Base-by-base conservation (phyloP, 2,888 invertebrate species). In the Andrena haemorrhoa region DNA sequence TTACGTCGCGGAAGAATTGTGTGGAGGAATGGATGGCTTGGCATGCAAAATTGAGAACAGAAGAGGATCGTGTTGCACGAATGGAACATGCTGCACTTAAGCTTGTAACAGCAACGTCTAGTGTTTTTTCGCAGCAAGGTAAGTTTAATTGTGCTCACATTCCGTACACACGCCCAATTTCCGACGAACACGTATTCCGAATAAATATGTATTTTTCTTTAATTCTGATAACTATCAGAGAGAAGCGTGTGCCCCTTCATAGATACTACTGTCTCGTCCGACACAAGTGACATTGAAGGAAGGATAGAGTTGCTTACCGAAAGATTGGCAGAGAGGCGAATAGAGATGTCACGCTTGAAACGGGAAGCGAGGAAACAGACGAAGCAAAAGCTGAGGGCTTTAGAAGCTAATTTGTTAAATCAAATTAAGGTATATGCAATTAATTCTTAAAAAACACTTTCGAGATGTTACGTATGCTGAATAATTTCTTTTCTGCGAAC, bases 1-100 rank as follows among this genome's bases (percentile, higher is more conserved):
- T 94, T 53, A 90, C 91, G 20, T 92, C 93, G 58, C 92, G 94
- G 63, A 92, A 93, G 84, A 94, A 92, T 84, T 93, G 93, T 81
- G 93, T 94, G 35, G 93, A 94, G 81, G 92, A 94, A 86, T 94
- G 93, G 93, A 94, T 94, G 85, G 93, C 93, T 76, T 93, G 94
- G 93, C 93, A 94, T 84, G 90, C 93, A 33, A 91, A 91, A 81
- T 89, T 94, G 68, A 92, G 92, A 78, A 92, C 92, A 47, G 94
- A 94, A 79, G 94, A 94, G 82, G 92, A 91, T 79, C 93, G 92
- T 71, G 92, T 94, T 51, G 91, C 92, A 81, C 93, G 92, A 75
- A 94, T 94, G 94, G 94, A 94, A 88, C 91, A 93, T 73, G 91
- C 93, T 61, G 93, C 93, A 33, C 91, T 91, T 75, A 94, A 93